A percentile compares a stretch with the other conserved stretches of the same genome.
These are phyloP conservation scores for Harpagifer antarcticus DNA, from an alignment of 2,797 vertebrate species.

Conservation along the genomic window DNA sequence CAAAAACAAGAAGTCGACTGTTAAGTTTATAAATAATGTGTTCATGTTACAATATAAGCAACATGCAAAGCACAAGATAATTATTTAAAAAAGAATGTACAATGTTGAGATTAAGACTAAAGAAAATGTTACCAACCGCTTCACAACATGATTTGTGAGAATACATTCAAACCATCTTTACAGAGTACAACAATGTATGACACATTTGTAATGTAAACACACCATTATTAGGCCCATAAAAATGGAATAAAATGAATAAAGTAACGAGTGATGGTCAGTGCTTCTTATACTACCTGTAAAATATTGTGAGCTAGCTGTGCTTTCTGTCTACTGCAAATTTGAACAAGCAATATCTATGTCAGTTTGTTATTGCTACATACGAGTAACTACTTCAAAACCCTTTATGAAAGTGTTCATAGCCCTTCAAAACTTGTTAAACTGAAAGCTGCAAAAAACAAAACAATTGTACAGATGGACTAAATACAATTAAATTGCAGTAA, in stretches of 20 bases:
- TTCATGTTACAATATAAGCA: constrained; percentile 81
- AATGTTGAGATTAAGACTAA: constrained; percentile 69
- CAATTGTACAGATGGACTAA: constrained; percentile 27
- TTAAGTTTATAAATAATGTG: constrained; percentile 76
- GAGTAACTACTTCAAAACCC: constrained; percentile 53
- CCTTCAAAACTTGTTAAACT: constrained; percentile 73
- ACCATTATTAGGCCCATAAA: constrained; percentile 55
- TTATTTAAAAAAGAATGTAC: constrained; percentile 66
- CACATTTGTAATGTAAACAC: constrained; percentile 51
- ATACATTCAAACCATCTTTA: constrained; percentile 71
- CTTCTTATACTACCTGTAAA: constrained; percentile 82
- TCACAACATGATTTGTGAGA: constrained; percentile 57
- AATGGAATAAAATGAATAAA: constrained; percentile 68
- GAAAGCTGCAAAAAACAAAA: constrained; percentile 40
- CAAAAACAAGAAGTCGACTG: constrained; percentile 51
- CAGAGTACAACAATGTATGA: constrained; percentile 66
- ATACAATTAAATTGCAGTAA: constrained; percentile 25
- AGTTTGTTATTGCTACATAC: constrained; percentile 82
- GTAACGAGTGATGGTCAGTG: constrained; percentile 78
- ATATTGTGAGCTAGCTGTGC: constrained; percentile 56
- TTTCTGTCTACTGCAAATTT: constrained; percentile 53
- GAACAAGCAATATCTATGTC: constrained; percentile 48
- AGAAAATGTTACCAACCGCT: constrained; percentile 43
- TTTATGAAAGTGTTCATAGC: constrained; percentile 74
- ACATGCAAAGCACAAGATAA: constrained; percentile 81